These are phyloP conservation scores for Salvelinus namaycush DNA, from an alignment of 2,113 vertebrate species.

Conservation along the genomic window DNA sequence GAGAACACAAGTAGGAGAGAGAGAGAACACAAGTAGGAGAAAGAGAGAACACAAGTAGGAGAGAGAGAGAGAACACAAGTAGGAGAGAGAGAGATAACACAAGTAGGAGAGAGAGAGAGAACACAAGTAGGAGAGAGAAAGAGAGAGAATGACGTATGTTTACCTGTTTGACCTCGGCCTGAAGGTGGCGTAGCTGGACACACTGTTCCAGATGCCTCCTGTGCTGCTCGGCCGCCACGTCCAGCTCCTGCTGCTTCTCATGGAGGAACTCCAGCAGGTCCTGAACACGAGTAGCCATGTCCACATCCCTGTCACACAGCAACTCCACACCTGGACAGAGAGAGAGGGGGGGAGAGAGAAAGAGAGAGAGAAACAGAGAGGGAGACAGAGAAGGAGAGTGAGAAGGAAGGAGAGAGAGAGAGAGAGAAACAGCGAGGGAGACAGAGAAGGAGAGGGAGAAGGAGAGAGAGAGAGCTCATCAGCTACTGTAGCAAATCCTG, in stretches of 20 bases:
- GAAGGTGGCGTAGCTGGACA: constrained; percentile 93
- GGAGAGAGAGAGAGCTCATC: not conserved
- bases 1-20: too few relatives aligned
- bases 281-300: constrained; percentile 96
- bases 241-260: constrained; percentile 97
- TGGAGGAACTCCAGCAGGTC: constrained; percentile 96
- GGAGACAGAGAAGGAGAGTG: not conserved
- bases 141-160: not conserved
- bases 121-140: too few relatives aligned
- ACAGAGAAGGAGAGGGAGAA: not conserved
- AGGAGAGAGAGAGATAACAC: not conserved
- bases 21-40: not conserved
- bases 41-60: not conserved
- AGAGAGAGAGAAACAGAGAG: not conserved
- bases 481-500: too few relatives aligned
- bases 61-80: not conserved
- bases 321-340: constrained; percentile 86
- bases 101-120: not conserved
- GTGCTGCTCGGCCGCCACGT: constrained; percentile 90
- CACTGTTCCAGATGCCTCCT: constrained; percentile 95
- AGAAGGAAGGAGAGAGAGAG: not conserved
- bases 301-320: constrained; percentile 92
- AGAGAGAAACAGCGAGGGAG: too few relatives aligned
- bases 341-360: not conserved
- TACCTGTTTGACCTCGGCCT: constrained; percentile 98